Base-by-base conservation (phyloP, 1,140 invertebrate genomes). In the Drosophila eugracilis region DNA sequence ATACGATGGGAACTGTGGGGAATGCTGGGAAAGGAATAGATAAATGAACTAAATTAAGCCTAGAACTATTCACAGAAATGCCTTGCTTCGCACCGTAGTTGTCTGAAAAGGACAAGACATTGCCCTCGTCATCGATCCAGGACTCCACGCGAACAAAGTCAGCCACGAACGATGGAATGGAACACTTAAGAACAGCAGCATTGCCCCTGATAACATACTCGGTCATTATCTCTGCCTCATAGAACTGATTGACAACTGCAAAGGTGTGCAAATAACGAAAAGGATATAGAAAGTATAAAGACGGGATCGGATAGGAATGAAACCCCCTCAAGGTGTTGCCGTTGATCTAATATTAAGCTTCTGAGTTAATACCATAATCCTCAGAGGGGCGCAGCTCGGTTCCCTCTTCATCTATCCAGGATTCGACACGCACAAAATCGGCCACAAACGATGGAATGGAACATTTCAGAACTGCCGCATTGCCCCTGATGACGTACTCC, bases 121-220 rank as follows among this genome's bases (percentile, higher is more conserved):
- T 93, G 78, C 94, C 94, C 72, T 92, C 91, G 83, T 95, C 94
- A 76, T 95, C 94, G 39, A 95, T 94, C 96, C 96, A 97, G 6
- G 94, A 93, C 59, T 95, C 94, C 44, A 97, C 95, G 66, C 94
- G 94, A 28, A 97, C 95, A 91, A 96, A 96, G 92, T 96, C 95
- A 48, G 95, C 94, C 30, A 96, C 95, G 91, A 96, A 97, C 24
- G 94, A 95, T 3, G 96, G 96, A 60, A 97, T 96, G 28, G 94
- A 95, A 92, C 96, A 96, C 92, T 96, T 96, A 19, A 96, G 91
- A 32, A 97, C 94, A 7, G 95, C 96, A 24, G 95, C 95, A 91
- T 96, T 96, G 49, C 96, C 96, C 52, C 94, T 92, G 66, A 96
- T 96, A n/a, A 96, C 95, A 93, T 96, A 96, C 77, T 96, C 95